These are phyloP conservation scores for Neodiprion fabricii DNA, from an alignment of 1,140 invertebrate species.

Conservation along the genomic window DNA sequence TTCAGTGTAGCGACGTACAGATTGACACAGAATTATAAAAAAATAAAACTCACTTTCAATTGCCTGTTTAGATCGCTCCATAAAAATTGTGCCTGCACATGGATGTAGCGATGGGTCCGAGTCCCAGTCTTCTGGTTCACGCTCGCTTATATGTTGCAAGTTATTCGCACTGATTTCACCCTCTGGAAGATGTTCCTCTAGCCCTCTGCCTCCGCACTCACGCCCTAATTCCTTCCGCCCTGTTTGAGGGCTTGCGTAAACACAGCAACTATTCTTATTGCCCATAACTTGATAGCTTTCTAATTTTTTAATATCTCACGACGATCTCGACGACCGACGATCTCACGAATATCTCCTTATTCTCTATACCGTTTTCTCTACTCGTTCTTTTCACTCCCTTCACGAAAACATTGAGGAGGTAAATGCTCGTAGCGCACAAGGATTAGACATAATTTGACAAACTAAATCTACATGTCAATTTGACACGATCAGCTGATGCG, in stretches of 20 bases:
- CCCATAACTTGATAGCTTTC: slow-evolving; percentile 65
- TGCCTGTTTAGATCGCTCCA: slow-evolving; percentile 91
- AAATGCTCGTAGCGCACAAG: neutral
- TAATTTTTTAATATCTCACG: neutral
- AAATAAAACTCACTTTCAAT: slow-evolving; percentile 74
- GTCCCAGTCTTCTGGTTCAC: slow-evolving; percentile 94
- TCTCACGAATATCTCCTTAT: neutral
- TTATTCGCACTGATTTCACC: slow-evolving; percentile 84
- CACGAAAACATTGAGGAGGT: neutral
- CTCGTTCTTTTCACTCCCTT: neutral
- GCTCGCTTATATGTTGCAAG: slow-evolving; percentile 97
- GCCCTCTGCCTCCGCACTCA: slow-evolving; percentile 59
- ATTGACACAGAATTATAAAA: neutral
- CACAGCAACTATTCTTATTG: slow-evolving; percentile 79
- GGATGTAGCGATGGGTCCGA: slow-evolving; percentile 95
- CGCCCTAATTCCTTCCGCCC: slow-evolving; percentile 57
- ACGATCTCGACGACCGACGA: neutral
- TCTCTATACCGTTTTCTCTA: neutral
- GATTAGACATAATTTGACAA: neutral
- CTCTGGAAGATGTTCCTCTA: slow-evolving; percentile 75
- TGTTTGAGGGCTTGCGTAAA: slow-evolving; percentile 72
- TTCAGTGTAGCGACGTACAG: neutral
- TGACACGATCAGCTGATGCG: slow-evolving; percentile 3
- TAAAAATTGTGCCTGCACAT: slow-evolving; percentile 92
- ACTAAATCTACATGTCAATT: neutral